These are phyloP conservation scores for Cariama cristata DNA, from an alignment of 2,113 vertebrate genomes.

Conservation along the genomic window DNA sequence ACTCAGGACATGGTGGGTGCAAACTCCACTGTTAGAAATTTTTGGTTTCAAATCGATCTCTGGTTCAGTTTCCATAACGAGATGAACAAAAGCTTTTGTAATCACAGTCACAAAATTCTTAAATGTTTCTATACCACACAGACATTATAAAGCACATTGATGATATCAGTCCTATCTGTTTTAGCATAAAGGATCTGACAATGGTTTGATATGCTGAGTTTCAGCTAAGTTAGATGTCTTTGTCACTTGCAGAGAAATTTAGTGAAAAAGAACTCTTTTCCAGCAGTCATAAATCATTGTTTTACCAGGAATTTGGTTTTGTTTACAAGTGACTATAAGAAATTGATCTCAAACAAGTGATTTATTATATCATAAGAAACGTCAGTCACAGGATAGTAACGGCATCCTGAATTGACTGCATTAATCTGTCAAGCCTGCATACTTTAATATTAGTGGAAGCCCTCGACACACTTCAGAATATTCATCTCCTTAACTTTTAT, in stretches of 20 bases:
- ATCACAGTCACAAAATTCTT: background rate
- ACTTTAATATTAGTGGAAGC: background rate
- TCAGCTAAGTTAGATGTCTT: background rate
- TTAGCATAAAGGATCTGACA: background rate
- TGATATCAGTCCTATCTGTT: background rate
- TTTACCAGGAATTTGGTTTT: background rate
- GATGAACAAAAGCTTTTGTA: background rate
- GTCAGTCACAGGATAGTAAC: background rate
- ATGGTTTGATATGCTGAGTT: background rate
- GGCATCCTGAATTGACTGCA: background rate
- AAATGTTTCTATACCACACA: rapidly evolving
- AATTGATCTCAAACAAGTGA: background rate
- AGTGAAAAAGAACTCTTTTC: background rate
- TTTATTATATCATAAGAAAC: background rate
- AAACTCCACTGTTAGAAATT: background rate
- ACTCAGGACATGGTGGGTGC: background rate
- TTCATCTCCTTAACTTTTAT: background rate
- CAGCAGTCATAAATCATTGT: background rate
- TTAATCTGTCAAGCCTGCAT: background rate
- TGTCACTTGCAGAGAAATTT: background rate
- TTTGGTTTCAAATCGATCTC: background rate
- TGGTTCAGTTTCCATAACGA: background rate
- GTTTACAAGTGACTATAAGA: background rate
- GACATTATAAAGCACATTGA: background rate
- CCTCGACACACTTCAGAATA: background rate